Conservation (phyloP, 2,797 vertebrate genomes). For the Rhyacichthys aspro region DNA sequence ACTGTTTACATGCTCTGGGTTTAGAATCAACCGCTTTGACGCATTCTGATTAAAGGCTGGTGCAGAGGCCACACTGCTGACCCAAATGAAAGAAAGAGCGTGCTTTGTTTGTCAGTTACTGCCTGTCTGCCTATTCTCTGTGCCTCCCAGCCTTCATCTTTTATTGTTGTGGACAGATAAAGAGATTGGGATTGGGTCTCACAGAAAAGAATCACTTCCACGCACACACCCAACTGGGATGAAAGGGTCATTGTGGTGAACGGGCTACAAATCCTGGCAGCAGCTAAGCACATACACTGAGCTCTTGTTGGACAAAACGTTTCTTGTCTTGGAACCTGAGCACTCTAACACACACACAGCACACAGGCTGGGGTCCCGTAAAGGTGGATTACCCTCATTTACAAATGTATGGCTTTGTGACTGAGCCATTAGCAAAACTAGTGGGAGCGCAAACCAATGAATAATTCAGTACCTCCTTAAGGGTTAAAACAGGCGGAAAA, state of each 20-base stretch:
- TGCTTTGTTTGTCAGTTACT: constrained; percentile 27
- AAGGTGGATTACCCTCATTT: constrained; percentile 75
- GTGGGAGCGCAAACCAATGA: constrained; percentile 54
- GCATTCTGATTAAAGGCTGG: constrained; percentile 14
- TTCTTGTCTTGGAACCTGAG: constrained; percentile 64
- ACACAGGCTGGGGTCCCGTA: constrained; percentile 27
- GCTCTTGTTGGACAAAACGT: constrained; percentile 65
- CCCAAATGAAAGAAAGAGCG: constrained; percentile 41
- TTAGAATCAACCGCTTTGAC: constrained; percentile 14
- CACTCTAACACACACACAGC: constrained; percentile 32
- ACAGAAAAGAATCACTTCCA: constrained; percentile 44
- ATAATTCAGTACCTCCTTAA: constrained; percentile 71
- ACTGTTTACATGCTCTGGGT: constrained; percentile 11
- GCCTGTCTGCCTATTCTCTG: constrained; percentile 44
- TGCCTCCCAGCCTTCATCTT: constrained; percentile 66
- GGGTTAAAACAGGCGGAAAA: constrained; percentile 75
- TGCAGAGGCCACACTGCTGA: constrained; percentile 23
- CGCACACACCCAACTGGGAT: constrained; percentile 42
- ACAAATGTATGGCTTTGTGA: constrained; percentile 77
- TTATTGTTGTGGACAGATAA: constrained; percentile 70
- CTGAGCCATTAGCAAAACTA: constrained; percentile 60
- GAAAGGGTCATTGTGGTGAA: constrained; percentile 73
- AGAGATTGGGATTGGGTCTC: constrained; percentile 63
- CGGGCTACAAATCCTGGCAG: constrained; percentile 66
- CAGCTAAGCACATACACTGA: constrained; percentile 46